These are phyloP conservation scores for Halocaridina rubra DNA, from an alignment of 2,888 invertebrate species.

Conservation along the genomic window DNA sequence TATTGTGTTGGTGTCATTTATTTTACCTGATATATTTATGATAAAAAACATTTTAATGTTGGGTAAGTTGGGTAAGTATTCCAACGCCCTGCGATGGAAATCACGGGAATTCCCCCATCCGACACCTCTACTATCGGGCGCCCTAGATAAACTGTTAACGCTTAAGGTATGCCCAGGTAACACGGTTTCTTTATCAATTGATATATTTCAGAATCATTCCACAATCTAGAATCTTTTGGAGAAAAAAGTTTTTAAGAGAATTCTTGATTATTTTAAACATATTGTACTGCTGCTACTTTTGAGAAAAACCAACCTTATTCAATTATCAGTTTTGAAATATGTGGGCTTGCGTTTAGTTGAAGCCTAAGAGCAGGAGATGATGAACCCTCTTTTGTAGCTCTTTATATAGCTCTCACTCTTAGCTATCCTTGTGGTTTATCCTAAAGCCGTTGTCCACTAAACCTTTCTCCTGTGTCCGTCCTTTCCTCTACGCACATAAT, in stretches of 20 bases:
- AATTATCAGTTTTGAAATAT: not conserved
- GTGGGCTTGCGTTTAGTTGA: constrained; percentile 40
- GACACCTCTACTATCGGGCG: constrained; percentile 56
- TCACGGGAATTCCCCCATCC: constrained; percentile 46
- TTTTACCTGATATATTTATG: constrained; percentile 18
- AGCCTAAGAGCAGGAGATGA: not conserved
- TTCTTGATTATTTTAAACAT: not conserved
- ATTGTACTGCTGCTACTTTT: not conserved
- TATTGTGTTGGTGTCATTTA: constrained; percentile 33
- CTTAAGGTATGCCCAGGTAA: constrained; percentile 59
- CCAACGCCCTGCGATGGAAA: constrained; percentile 57
- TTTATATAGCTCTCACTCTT: too few species aligned
- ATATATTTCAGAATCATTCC: not conserved
- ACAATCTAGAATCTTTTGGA: not conserved
- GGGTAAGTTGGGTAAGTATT: constrained; percentile 63
- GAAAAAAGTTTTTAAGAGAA: not conserved
- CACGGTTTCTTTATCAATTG: constrained; percentile 45
- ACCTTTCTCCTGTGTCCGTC: not conserved
- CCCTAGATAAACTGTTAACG: constrained; percentile 43
- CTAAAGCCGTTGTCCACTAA: too few species aligned
- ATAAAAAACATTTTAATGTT: constrained; percentile 16
- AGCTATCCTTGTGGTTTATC: too few species aligned
- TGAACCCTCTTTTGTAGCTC: too few species aligned
- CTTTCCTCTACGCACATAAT: not conserved
- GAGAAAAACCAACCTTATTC: too few species aligned